Conservation (phyloP, 2,797 vertebrate genomes). For the Muscicapa striata region DNA sequence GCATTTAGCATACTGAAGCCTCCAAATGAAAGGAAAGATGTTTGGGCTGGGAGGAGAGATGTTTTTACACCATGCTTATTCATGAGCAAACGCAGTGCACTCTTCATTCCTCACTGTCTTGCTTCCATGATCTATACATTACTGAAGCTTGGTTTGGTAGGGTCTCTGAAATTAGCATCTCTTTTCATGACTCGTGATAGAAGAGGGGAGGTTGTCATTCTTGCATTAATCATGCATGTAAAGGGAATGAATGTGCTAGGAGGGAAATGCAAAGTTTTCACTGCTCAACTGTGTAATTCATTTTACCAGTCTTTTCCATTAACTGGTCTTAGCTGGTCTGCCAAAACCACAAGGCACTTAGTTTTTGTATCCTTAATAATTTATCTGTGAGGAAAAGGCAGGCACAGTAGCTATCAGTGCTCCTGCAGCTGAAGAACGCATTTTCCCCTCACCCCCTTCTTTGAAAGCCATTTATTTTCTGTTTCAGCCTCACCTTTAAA, state of each 20-base stretch:
- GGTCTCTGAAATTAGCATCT: neutral
- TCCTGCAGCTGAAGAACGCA: neutral
- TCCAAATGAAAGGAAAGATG: neutral
- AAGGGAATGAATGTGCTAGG: neutral
- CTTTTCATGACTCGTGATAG: neutral
- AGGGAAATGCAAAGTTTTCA: neutral
- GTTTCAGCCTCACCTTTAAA: neutral
- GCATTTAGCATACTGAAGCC: neutral
- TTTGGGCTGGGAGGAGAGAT: neutral
- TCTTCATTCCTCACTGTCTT: neutral
- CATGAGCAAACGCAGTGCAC: neutral
- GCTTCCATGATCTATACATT: neutral
- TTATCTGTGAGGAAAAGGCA: neutral
- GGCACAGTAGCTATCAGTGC: neutral
- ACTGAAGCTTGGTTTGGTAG: neutral
- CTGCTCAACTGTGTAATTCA: neutral
- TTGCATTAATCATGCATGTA: neutral
- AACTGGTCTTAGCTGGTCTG: neutral
- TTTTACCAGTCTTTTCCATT: neutral
- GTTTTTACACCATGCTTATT: neutral
- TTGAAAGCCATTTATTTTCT: neutral
- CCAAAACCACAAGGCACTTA: neutral
- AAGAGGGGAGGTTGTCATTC: neutral
- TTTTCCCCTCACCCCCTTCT: neutral
- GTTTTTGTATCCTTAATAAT: neutral